Conservation (phyloP, 2,797 vertebrate genomes). For the Halcyon chelicuti region DNA sequence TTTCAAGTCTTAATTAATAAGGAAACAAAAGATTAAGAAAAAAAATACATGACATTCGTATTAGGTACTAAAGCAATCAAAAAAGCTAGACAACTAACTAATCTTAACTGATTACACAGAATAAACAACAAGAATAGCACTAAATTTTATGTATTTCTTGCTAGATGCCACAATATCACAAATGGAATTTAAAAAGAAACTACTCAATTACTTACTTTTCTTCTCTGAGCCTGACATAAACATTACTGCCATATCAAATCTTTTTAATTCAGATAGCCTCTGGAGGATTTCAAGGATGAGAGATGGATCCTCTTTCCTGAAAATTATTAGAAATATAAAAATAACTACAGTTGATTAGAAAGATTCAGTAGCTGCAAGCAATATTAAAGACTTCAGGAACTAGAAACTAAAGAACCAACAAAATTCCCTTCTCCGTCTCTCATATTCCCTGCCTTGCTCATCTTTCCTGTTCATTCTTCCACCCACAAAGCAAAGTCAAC, state of each 20-base stretch:
- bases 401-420: neutral
- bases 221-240: conserved; percentile 92
- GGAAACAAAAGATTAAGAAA: neutral
- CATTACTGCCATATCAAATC: conserved; percentile 97
- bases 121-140: neutral
- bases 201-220: conserved; percentile 82
- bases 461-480: neutral
- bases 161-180: neutral
- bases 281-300: conserved; percentile 86
- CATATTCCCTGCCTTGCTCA: neutral
- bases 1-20: neutral
- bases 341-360: conserved; percentile 10
- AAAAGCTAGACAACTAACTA: neutral
- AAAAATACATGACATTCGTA: neutral
- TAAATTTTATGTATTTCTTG: neutral
- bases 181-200: neutral
- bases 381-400: neutral
- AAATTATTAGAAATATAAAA: conserved; percentile 49
- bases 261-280: conserved; percentile 85
- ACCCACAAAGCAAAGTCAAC: neutral
- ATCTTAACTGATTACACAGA: neutral
- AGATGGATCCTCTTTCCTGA: conserved; percentile 85
- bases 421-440: neutral
- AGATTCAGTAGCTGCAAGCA: neutral
- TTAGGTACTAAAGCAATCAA: neutral